Evolutionary conservation across 2,888 invertebrate species (phyloP), one percentile per base, ranked within the genome.

Genomic region (Hoplodrina blanda): DNA sequence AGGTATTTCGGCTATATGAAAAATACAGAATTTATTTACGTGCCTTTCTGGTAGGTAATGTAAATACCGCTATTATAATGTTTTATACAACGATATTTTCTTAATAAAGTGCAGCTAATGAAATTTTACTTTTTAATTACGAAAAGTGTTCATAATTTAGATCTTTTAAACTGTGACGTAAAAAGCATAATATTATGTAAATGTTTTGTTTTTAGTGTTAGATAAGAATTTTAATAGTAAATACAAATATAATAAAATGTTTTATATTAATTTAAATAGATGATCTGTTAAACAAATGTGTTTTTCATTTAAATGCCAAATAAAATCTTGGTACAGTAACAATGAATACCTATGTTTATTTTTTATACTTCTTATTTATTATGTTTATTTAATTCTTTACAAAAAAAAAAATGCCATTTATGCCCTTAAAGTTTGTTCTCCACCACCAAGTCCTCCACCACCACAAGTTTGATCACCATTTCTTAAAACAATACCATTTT

Each of bases 211-310:
- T 56, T 69, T 37, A 19, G 46, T n/a, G 20, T 61, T 37, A 11
- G 19, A 17, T 37, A 13, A 33, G 33, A 15, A 0, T 57, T 61
- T 55, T 33, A 49, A 57, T n/a, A 67, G 37, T 41, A 54, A 57
- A 4, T 13, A 46, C 11, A 46, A 25, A 13, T 55, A 46, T 44
- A 44, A 37, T 1, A 37, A 46, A 20, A 20, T 66, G 61, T 57
- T 61, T 52, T 13, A 19, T 66, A n/a, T 15, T 46, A 25, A 61
- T 63, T 61, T 50, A 19, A 76, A 64, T 76, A 76, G 74, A 76
- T 50, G 2, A 79, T 74, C 15, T 79, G 80, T 76, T 73, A 44
- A 30, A 54, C 8, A 62, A 15, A 53, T 33, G 4, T 8, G 2
- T 13, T 50, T 72, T 56, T 61, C n/a, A 25, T 41, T 52, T 63